Evolutionary conservation across 2,113 vertebrate species (phyloP), one percentile per base, ranked within the genome.

Genomic region (Saimiri boliviensis): DNA sequence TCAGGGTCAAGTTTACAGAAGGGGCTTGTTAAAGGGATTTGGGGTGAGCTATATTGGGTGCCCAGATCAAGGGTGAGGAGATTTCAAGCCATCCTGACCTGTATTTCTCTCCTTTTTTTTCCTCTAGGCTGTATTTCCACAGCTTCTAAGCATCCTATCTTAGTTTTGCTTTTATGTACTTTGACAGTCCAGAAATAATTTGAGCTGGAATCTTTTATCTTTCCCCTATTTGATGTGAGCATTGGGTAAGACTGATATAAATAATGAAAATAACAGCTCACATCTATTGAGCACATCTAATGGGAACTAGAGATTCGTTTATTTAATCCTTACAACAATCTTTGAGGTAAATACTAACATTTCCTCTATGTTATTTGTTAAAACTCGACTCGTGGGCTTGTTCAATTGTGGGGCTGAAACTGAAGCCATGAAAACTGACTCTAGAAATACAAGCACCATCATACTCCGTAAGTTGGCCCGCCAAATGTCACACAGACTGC

Each of bases 101-200:
- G 56, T 30, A 27, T 85, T 91, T 79, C 74, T 70, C 86, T 81
- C 45, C 16, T 27, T 42, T 35, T 35, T 19, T 10, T 14, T 14
- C 30, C n/a, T 81, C 71, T 47, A 70, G 83, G 54, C 25, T 79
- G 32, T 49, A 54, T 89, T 92, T 82, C 58, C 56, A 91, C 58
- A 30, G 76, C 37, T 91, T 45, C 73, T 25, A 13, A 87, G 52
- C 79, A 81, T 70, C 42, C 47, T 32, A 3, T 47, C 86, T 76
- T 49, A n/a, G 32, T 70, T 89, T 90, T 60, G 86, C 58, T 83
- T 94, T 96, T 45, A 87, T 86, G 86, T 47, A 40, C 47, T 85
- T 92, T 89, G 63, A 95, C 84, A 94, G 58, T 52, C 30, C 30
- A 77, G 63, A 96, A 94, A 89, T 93, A 42, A 97, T 89, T 70